Evolutionary conservation across 2,888 invertebrate genomes (phyloP).

Genomic region (Eupithecia abbreviata): DNA sequence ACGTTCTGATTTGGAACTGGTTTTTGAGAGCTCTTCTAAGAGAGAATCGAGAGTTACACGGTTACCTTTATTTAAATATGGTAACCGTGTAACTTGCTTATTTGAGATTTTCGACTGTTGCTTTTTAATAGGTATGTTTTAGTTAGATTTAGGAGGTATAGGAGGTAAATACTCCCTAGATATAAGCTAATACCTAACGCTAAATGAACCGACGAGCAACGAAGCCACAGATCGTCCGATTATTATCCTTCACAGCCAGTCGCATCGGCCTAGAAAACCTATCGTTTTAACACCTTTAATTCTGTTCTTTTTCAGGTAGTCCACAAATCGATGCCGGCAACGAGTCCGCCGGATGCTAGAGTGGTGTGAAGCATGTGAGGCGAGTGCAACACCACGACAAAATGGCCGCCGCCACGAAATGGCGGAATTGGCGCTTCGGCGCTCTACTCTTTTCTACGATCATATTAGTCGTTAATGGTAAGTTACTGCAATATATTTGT

Average conservation of each 20-base stretch:
- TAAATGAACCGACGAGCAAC: no score
- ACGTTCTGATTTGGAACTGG: neutral
- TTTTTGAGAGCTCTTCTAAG: neutral
- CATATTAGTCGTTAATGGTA: constrained; percentile 69
- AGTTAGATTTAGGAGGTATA: no score
- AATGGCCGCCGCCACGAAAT: constrained; percentile 72
- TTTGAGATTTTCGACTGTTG: neutral
- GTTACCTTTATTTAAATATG: neutral
- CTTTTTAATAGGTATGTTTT: no score
- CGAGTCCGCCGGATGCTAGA: constrained; percentile 39
- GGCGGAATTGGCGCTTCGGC: constrained; percentile 66
- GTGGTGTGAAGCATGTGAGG: constrained; percentile 48
- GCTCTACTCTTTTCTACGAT: constrained; percentile 63
- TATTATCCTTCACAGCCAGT: no score
- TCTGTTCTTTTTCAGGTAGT: constrained; percentile 45
- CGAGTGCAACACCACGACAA: constrained; percentile 51
- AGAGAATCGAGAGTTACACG: neutral
- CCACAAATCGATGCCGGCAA: constrained; percentile 13
- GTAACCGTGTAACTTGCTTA: neutral
- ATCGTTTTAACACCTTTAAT: neutral
- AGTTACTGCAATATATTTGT: constrained; percentile 41
- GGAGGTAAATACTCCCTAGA: no score
- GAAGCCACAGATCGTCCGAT: no score
- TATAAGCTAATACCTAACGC: no score
- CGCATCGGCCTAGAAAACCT: no score